phyloP scores from a whole-genome alignment of 2,888 invertebrate species.

The Encarsia formosa region DNA sequence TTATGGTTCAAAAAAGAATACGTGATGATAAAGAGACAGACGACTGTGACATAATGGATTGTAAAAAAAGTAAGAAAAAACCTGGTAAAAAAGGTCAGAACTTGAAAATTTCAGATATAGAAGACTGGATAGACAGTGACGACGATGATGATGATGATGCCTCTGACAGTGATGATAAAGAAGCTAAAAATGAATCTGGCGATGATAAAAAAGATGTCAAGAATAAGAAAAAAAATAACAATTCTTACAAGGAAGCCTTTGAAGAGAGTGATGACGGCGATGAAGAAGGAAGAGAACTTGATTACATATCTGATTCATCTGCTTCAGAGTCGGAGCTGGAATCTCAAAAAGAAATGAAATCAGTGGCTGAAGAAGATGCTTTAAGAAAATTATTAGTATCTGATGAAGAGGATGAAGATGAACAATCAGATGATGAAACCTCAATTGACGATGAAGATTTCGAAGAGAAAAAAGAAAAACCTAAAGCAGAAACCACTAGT shows the following conservation, averaged over 20 bases:
- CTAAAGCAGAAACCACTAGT: constrained; percentile 51
- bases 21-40: constrained; percentile 62
- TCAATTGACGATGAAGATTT: constrained; percentile 49
- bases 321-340: constrained; percentile 73
- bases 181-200: constrained; percentile 60
- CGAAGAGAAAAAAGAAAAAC: constrained; percentile 56
- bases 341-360: constrained; percentile 69
- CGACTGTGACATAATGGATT: constrained; percentile 66
- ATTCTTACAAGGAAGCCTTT: constrained; percentile 82
- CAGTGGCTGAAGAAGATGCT: constrained; percentile 88
- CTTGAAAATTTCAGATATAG: constrained; percentile 88
- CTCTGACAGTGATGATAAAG: constrained; percentile 66
- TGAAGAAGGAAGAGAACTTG: constrained; percentile 89
- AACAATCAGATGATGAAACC: constrained; percentile 72
- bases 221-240: constrained; percentile 76
- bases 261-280: constrained; percentile 98
- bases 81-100: constrained; percentile 55
- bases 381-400: constrained; percentile 81
- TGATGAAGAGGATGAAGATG: constrained; percentile 79
- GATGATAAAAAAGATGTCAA: too few species aligned
- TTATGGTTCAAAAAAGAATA: constrained; percentile 88
- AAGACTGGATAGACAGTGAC: constrained; percentile 79
- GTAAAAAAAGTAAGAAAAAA: constrained; percentile 49
- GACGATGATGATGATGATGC: constrained; percentile 74
- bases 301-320: constrained; percentile 88